A percentile compares a stretch with the other conserved stretches of the same genome.
phyloP scores from a whole-genome alignment of 2,797 vertebrate species.

The Potorous gilbertii region DNA sequence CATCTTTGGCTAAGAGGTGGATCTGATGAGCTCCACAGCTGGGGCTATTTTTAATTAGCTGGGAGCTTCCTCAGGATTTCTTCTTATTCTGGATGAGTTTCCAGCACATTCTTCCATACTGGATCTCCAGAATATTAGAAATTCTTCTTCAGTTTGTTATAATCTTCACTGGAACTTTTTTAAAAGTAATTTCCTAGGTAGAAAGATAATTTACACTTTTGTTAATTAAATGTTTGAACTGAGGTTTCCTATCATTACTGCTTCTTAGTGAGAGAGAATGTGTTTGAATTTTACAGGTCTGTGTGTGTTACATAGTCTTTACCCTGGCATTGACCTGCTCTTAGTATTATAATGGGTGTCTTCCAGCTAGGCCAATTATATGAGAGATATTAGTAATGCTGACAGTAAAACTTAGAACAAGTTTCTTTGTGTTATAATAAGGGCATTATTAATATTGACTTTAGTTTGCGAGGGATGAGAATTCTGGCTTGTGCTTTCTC shows the following conservation, averaged over 20 bases:
- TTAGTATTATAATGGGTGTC: not conserved
- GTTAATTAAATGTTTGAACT: not conserved
- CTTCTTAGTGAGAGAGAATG: not conserved
- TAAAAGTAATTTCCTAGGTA: not conserved
- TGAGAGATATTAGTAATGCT: not conserved
- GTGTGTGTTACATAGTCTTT: not conserved
- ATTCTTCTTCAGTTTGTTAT: not conserved
- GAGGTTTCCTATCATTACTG: not conserved
- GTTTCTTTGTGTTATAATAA: not conserved
- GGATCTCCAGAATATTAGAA: not conserved
- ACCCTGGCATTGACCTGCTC: not conserved
- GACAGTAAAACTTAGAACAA: not conserved
- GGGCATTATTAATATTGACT: not conserved
- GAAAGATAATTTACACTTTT: not conserved
- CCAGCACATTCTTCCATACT: not conserved
- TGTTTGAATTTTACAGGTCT: not conserved
- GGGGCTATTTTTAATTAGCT: not conserved
- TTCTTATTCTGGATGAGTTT: not conserved
- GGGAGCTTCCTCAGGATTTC: not conserved
- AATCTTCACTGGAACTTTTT: not conserved
- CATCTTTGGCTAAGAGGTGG: not conserved
- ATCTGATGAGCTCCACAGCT: not conserved
- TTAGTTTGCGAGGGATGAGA: not conserved
- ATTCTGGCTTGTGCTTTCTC: not conserved
- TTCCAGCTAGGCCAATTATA: not conserved